Conservation (phyloP, 2,888 invertebrate genomes). For the Melieria omissa region DNA sequence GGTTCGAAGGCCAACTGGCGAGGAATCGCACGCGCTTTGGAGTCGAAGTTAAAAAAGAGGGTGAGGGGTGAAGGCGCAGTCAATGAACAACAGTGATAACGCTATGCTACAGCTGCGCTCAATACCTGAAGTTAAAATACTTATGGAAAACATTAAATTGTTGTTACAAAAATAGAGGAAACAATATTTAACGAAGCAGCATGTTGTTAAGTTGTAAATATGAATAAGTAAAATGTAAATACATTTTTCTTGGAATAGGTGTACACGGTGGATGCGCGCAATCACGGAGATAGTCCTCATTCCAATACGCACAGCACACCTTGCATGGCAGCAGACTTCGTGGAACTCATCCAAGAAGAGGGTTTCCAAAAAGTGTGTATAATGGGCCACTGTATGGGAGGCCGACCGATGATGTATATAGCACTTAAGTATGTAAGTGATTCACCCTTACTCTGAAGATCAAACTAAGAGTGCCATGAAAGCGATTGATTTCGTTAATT, state of each 20-base stretch:
- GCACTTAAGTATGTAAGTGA: conserved; percentile 76
- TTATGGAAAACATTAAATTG: no score
- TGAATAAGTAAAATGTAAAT: no score
- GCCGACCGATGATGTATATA: conserved; percentile 88
- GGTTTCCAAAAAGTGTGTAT: conserved; percentile 75
- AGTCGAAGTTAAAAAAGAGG: conserved; percentile 69
- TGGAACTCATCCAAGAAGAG: conserved; percentile 73
- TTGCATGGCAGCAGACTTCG: conserved; percentile 81
- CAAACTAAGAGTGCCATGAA: not conserved
- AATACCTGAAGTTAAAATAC: no score
- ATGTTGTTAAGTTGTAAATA: no score
- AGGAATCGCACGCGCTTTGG: conserved; percentile 77
- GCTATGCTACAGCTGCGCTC: no score
- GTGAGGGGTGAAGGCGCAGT: conserved; percentile 60
- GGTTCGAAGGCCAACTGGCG: conserved; percentile 91
- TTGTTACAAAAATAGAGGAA: no score
- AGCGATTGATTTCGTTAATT: not conserved
- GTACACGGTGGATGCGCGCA: conserved; percentile 83
- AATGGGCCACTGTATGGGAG: conserved; percentile 96
- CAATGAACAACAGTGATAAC: no score
- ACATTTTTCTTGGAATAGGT: conserved; percentile 45
- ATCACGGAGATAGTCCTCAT: conserved; percentile 95
- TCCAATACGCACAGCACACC: conserved; percentile 76
- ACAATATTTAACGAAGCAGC: no score
- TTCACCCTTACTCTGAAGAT: not conserved